Conservation (phyloP, 2,888 invertebrate species). For the Caenorhabditis sp. region DNA sequence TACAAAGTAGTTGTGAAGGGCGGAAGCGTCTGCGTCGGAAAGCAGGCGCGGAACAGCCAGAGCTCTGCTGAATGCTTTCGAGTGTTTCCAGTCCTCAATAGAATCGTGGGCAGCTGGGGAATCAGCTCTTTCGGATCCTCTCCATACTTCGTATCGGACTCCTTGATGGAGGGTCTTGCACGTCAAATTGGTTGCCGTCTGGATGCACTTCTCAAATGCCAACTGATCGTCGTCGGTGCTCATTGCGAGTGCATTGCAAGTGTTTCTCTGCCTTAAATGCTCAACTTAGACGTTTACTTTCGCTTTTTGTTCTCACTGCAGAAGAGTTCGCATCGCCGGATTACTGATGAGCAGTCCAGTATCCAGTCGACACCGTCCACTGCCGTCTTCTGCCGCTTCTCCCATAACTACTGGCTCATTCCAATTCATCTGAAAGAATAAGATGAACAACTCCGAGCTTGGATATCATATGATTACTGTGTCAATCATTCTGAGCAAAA, state of each 20-base stretch:
- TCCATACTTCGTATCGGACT: constrained; percentile 60
- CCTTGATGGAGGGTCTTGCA: constrained; percentile 66
- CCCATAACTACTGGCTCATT: constrained; percentile 68
- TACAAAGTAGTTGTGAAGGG: constrained; percentile 79
- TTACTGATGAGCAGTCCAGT: constrained; percentile 91
- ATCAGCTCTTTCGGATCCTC: constrained; percentile 59
- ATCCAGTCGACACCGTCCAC: constrained; percentile 83
- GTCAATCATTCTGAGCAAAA: constrained; percentile 84
- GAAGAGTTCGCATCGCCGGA: constrained; percentile 87
- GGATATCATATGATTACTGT: constrained; percentile 28
- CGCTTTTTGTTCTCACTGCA: no score
- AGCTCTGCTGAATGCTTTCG: constrained; percentile 70
- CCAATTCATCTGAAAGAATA: constrained; percentile 75
- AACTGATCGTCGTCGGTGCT: constrained; percentile 64
- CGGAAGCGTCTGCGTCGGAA: constrained; percentile 79
- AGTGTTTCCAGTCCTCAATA: constrained; percentile 60
- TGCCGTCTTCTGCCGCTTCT: constrained; percentile 59
- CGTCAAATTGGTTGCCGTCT: constrained; percentile 72
- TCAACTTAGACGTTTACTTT: no score
- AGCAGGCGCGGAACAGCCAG: constrained; percentile 80
- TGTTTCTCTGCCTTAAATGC: no score
- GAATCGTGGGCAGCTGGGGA: constrained; percentile 66
- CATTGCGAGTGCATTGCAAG: constrained; percentile 65
- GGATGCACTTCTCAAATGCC: constrained; percentile 76
- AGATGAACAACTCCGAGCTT: no score